Conservation (phyloP, 2,888 invertebrate species). For the Aplocera efformata region DNA sequence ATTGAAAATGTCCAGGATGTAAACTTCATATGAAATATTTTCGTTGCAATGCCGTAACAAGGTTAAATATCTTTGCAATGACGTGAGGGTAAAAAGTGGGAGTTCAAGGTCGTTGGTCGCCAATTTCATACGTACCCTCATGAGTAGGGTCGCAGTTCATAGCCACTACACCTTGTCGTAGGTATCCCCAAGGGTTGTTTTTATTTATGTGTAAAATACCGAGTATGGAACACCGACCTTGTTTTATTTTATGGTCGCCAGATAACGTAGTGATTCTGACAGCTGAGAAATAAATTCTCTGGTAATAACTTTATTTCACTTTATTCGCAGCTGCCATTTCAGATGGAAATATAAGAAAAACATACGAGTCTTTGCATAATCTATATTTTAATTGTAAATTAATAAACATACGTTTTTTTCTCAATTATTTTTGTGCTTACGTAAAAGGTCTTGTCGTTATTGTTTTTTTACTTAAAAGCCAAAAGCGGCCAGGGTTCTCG, state of each 20-base stretch:
- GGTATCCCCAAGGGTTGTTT: constrained; percentile 39
- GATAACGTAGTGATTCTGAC: constrained; percentile 27
- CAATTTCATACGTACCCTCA: constrained; percentile 38
- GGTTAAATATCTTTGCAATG: constrained; percentile 34
- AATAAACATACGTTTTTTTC: too few relatives aligned
- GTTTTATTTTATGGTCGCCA: constrained; percentile 31
- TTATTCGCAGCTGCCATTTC: neutral
- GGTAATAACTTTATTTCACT: neutral
- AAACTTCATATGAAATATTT: constrained; percentile 51
- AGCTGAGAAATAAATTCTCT: constrained; percentile 9
- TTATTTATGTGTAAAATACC: constrained; percentile 17
- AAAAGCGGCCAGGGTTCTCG: too few relatives aligned
- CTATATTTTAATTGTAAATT: too few relatives aligned
- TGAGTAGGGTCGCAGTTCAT: constrained; percentile 46
- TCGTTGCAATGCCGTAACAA: constrained; percentile 34
- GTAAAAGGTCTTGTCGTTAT: too few relatives aligned
- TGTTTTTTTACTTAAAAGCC: too few relatives aligned
- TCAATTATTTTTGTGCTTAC: too few relatives aligned
- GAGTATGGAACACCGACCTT: constrained; percentile 20
- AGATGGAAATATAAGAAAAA: neutral
- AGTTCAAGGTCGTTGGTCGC: constrained; percentile 22
- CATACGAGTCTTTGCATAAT: too few relatives aligned
- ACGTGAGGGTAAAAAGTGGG: constrained; percentile 33
- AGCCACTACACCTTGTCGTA: constrained; percentile 25
- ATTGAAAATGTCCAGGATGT: constrained; percentile 44